Conservation (phyloP, 2,797 vertebrate species). For the Myioborus miniatus region DNA sequence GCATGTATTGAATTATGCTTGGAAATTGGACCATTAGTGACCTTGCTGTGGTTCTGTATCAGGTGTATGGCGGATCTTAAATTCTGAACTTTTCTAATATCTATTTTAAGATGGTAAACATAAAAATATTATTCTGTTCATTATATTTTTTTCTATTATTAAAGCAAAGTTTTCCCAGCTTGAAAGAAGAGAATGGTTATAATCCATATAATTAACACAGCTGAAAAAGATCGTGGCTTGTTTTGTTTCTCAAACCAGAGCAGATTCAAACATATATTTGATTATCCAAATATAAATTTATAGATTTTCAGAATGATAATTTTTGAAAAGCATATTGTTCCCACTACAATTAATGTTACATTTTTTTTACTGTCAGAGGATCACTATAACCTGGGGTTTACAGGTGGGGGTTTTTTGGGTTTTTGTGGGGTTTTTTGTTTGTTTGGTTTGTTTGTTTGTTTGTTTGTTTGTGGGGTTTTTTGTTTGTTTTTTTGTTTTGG, state of each 20-base stretch:
- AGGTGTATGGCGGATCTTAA: conserved; percentile 5
- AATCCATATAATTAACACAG: not conserved
- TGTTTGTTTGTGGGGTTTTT: not conserved
- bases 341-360: not conserved
- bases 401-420: not conserved
- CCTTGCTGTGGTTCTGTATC: conserved; percentile 42
- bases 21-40: conserved; percentile 44
- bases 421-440: not conserved
- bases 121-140: conserved; percentile 23
- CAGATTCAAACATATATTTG: not conserved
- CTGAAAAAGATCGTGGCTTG: not conserved
- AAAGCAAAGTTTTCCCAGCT: conserved; percentile 20
- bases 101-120: conserved; percentile 52
- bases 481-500: not conserved
- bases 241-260: not conserved
- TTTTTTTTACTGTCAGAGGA: not conserved
- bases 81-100: conserved; percentile 28
- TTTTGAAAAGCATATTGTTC: not conserved
- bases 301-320: not conserved
- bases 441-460: not conserved
- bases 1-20: conserved; percentile 37
- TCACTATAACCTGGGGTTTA: not conserved
- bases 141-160: conserved; percentile 11
- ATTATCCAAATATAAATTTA: not conserved
- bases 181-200: not conserved